phyloP scores from a whole-genome alignment of 2,797 vertebrate genomes.

The Tragelaphus eurycerus region DNA sequence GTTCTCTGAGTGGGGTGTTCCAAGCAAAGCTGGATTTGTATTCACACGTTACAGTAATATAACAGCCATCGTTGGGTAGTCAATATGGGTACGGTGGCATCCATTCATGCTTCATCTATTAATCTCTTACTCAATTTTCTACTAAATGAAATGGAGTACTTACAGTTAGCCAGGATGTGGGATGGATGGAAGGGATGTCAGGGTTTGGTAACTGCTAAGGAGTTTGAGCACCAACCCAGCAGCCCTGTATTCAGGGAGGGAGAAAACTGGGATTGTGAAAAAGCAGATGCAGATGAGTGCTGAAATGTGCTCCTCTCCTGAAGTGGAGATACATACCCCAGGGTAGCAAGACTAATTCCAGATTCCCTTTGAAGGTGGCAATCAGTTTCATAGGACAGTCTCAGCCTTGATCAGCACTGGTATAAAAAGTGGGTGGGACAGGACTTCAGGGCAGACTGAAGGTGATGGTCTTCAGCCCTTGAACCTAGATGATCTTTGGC shows the following conservation, averaged over 20 bases:
- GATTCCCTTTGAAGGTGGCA: background rate
- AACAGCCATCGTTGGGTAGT: too few relatives aligned
- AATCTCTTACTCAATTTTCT: background rate
- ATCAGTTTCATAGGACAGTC: background rate
- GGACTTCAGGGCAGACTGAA: background rate
- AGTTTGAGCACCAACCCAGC: background rate
- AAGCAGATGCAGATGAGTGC: background rate
- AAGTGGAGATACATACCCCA: background rate
- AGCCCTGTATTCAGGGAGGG: background rate
- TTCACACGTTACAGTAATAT: background rate
- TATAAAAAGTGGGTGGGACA: background rate
- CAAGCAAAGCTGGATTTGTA: background rate
- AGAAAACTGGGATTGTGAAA: background rate
- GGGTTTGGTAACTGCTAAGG: background rate
- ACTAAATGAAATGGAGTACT: background rate
- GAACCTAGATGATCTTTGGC: background rate
- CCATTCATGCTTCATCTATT: background rate
- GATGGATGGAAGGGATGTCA: background rate
- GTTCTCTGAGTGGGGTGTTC: background rate
- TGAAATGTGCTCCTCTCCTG: background rate
- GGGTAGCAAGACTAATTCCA: background rate
- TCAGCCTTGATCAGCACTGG: background rate
- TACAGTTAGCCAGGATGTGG: background rate
- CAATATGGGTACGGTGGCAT: background rate
- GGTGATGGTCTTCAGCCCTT: background rate